Base-by-base conservation (phyloP, 2,888 invertebrate genomes). In the Cataglyphis albicans region DNA sequence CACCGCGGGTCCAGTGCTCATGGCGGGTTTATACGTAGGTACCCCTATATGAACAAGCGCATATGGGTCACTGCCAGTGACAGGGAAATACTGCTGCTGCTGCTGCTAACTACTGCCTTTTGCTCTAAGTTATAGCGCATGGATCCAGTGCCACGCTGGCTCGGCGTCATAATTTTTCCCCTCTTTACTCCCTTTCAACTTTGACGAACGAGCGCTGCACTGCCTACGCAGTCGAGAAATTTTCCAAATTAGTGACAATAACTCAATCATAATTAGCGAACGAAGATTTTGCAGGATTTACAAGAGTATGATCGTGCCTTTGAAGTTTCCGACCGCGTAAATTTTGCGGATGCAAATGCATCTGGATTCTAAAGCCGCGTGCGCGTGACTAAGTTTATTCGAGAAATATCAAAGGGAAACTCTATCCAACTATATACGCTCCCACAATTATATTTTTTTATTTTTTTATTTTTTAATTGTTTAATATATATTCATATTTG, bases 61-160 rank as follows among this genome's bases (percentile, higher is more conserved):
- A 90, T 88, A 90, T 87, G 89, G 89, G 83, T 25, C 76, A 52
- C 90, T 91, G 91, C 88, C 83, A 82, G 74, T 91, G 90, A 90
- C 90, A 90, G 88, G 86, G 86, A 90, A 90, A 90, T 90, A 90
- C 89, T 91, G 90, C 91, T 48, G 84, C 75, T 83, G 88, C 87
- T 90, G 84, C 78, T 84, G 89, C 88, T 90, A 90, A 90, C 90
- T 90, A 88, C 90, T 88, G 86, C 88, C 88, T 89, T 90, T 90
- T 87, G 87, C 86, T 85, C 82, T 87, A 88, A 90, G 90, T 90
- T 89, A 90, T 90, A 87, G 89, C 78, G 59, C 61, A 76, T 90
- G 75, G 83, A 85, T 86, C 82, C 82, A 82, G 57, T 81, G 41
- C 68, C 55, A 44, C 63, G 35, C 21, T 63, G 55, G 29, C 65